These are phyloP conservation scores for Eumeta japonica DNA, from an alignment of 1,140 invertebrate genomes.

Conservation along the genomic window DNA sequence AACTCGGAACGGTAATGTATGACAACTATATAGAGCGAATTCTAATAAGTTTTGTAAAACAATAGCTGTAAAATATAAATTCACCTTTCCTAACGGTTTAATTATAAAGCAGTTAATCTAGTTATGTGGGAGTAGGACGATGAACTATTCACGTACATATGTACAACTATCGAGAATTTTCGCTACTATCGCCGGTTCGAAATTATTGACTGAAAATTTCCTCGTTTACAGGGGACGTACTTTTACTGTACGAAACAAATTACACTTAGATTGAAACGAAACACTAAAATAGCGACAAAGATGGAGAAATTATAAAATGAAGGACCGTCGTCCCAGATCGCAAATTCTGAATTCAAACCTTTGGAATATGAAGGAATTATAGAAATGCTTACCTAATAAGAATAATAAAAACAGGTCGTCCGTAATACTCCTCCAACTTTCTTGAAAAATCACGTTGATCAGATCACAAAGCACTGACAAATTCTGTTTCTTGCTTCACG, in stretches of 20 bases:
- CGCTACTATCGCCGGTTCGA: conserved; percentile 14
- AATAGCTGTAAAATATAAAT: too few relatives aligned
- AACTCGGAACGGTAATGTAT: too few relatives aligned
- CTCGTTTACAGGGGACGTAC: background rate
- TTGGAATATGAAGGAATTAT: background rate
- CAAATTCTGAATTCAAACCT: too few relatives aligned
- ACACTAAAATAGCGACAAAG: background rate
- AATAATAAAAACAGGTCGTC: background rate
- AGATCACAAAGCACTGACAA: background rate
- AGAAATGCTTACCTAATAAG: background rate
- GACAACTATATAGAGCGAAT: too few relatives aligned
- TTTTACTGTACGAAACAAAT: background rate
- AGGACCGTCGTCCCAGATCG: too few relatives aligned
- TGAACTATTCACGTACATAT: too few relatives aligned
- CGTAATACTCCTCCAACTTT: background rate
- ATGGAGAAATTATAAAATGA: background rate
- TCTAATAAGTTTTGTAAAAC: too few relatives aligned
- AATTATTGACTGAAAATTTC: conserved; percentile 1
- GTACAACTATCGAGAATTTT: conserved; percentile 37
- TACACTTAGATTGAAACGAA: background rate
- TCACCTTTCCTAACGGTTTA: too few relatives aligned
- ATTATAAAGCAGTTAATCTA: too few relatives aligned
- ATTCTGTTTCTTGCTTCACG: conserved; percentile 15
- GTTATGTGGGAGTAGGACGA: too few relatives aligned
- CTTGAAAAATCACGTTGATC: background rate